phyloP scores from a whole-genome alignment of 2,888 invertebrate species.

The Troides aeacus region DNA sequence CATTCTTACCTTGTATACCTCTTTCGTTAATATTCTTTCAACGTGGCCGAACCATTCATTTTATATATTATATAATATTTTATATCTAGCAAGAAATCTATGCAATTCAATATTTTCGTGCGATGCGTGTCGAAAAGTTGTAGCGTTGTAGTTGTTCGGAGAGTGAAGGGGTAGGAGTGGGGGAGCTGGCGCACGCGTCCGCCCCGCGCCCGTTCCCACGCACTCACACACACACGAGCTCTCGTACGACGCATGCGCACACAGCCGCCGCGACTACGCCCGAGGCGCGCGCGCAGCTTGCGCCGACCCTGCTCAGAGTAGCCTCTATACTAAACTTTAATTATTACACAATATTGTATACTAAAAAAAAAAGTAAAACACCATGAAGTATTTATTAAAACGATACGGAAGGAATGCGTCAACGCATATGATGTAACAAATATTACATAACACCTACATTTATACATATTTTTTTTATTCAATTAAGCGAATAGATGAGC shows the following conservation, averaged over 20 bases:
- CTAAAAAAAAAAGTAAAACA: no score
- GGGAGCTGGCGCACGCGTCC: slow-evolving; percentile 64
- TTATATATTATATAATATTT: no score
- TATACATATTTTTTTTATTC: no score
- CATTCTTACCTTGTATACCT: no score
- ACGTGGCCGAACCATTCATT: no score
- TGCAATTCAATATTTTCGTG: slow-evolving; percentile 15
- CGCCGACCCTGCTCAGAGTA: slow-evolving; percentile 32
- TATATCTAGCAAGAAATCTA: background rate
- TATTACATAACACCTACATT: no score
- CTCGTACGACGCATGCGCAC: slow-evolving; percentile 52
- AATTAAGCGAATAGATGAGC: no score
- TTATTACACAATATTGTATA: no score
- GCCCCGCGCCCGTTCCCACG: slow-evolving; percentile 74
- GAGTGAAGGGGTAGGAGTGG: slow-evolving; percentile 31
- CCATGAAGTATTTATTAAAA: no score
- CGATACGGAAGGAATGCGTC: no score
- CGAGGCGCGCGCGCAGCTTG: slow-evolving; percentile 63
- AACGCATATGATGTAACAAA: no score
- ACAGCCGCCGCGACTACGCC: slow-evolving; percentile 43
- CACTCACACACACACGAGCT: slow-evolving; percentile 55
- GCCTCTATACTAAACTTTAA: background rate
- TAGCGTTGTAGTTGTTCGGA: slow-evolving; percentile 32
- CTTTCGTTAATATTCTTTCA: no score
- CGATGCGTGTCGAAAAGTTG: slow-evolving; percentile 32